Percentiles rank a stretch among this genome's conserved stretches.
Evolutionary conservation across 2,113 vertebrate species (phyloP).

Genomic region (Cyanoliseus patagonus): DNA sequence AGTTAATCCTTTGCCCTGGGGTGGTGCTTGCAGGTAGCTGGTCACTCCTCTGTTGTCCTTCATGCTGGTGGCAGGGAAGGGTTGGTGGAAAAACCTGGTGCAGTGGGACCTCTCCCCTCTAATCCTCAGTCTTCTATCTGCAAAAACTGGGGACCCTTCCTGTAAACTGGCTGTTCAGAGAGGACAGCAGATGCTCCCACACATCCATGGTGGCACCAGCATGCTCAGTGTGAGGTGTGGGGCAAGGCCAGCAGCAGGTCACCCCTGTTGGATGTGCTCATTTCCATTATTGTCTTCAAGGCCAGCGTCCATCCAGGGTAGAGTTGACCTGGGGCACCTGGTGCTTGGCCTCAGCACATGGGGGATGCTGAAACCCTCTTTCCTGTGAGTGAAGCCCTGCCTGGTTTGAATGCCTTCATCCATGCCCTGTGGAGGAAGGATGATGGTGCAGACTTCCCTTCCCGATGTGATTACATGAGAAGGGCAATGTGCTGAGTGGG

Average conservation of each 20-base stretch:
- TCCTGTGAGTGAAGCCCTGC: not conserved
- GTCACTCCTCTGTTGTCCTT: not conserved
- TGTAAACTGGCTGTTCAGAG: not conserved
- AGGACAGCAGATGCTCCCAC: not conserved
- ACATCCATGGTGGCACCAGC: not conserved
- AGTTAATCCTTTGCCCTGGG: not conserved
- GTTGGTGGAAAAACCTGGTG: not conserved
- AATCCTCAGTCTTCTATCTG: not conserved
- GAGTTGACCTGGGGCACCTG: not conserved
- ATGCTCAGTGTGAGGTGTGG: not conserved
- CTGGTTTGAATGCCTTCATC: not conserved
- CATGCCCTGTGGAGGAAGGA: rapidly evolving
- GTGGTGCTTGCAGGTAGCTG: not conserved
- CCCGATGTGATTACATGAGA: rapidly evolving
- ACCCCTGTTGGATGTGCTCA: not conserved
- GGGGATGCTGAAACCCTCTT: not conserved
- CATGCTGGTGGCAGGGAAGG: not conserved
- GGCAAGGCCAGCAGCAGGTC: not conserved
- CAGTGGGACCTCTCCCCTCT: not conserved
- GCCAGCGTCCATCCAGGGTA: not conserved
- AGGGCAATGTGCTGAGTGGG: not conserved
- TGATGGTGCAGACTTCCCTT: not conserved
- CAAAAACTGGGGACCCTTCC: not conserved
- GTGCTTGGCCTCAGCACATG: not conserved
- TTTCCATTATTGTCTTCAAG: not conserved